phyloP scores from a whole-genome alignment of 2,797 vertebrate species.

The Clarias fuscus region DNA sequence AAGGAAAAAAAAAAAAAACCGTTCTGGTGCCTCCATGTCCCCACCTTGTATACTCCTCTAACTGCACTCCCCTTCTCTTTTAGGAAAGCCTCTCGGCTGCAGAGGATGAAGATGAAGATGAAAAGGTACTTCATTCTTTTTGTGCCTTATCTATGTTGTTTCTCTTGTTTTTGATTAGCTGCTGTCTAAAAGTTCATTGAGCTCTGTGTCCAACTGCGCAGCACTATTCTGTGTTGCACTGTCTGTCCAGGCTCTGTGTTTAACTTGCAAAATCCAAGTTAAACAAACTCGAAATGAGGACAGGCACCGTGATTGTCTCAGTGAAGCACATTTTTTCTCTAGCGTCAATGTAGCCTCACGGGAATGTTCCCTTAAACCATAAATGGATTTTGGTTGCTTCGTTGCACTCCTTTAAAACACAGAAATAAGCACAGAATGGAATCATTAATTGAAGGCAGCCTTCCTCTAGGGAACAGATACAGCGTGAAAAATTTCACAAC shows the following conservation, averaged over 20 bases:
- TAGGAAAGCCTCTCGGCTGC: conserved; percentile 86
- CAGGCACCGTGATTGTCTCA: conserved; percentile 57
- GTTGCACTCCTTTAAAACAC: conserved; percentile 64
- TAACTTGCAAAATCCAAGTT: conserved; percentile 50
- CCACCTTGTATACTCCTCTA: conserved; percentile 67
- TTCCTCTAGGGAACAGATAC: conserved; percentile 56
- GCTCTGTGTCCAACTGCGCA: conserved; percentile 21
- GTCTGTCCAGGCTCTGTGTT: conserved; percentile 40
- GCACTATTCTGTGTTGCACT: conserved; percentile 3
- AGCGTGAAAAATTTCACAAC: conserved; percentile 49
- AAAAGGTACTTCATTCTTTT: conserved; percentile 82
- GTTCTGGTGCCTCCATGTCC: conserved; percentile 71
- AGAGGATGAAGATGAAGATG: conserved; percentile 94
- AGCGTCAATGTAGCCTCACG: conserved; percentile 61
- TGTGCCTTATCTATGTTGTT: conserved; percentile 9
- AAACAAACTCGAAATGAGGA: conserved; percentile 55
- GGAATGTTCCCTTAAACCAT: conserved; percentile 63
- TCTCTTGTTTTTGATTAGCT: conserved; percentile 44
- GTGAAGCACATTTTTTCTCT: conserved; percentile 48
- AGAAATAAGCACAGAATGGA: conserved; percentile 68
- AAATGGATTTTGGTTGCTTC: conserved; percentile 61
- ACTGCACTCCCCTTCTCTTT: conserved; percentile 62
- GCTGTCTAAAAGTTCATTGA: conserved; percentile 33
- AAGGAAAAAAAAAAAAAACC: conserved; percentile 79
- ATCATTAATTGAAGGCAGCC: conserved; percentile 63